Conservation (phyloP, 2,888 invertebrate genomes). For the Drosophila quinaria region DNA sequence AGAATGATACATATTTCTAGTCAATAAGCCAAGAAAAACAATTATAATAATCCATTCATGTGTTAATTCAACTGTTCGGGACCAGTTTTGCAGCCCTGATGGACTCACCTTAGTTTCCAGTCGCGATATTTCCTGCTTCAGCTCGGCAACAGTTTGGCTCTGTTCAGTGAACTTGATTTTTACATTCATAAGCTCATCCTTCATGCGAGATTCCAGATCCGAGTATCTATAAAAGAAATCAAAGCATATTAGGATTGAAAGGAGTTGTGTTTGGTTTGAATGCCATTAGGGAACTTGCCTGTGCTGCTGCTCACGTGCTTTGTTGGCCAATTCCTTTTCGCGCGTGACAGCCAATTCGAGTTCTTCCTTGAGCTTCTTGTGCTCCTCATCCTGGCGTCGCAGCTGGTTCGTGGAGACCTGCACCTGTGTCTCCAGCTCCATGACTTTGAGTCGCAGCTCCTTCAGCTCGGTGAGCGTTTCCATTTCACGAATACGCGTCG, state of each 20-base stretch:
- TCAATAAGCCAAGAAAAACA: too few species aligned
- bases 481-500: slow-evolving; percentile 96
- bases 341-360: slow-evolving; percentile 91
- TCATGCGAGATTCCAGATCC: slow-evolving; percentile 87
- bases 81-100: too few species aligned
- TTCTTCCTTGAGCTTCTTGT: slow-evolving; percentile 92
- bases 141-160: slow-evolving; percentile 96
- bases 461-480: slow-evolving; percentile 97
- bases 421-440: slow-evolving; percentile 98
- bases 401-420: slow-evolving; percentile 95
- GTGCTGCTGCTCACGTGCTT: slow-evolving; percentile 94
- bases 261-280: neutral
- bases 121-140: slow-evolving; percentile 96
- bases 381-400: slow-evolving; percentile 96
- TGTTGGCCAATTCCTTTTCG: slow-evolving; percentile 91
- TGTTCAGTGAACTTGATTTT: slow-evolving; percentile 97
- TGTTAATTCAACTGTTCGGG: too few species aligned
- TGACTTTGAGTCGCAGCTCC: slow-evolving; percentile 95
- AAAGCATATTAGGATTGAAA: neutral
- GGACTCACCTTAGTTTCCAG: slow-evolving; percentile 93
- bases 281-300: slow-evolving; percentile 86
- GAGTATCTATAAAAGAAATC: slow-evolving; percentile 80
- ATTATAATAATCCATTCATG: too few species aligned
- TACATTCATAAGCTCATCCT: slow-evolving; percentile 97
- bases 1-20: too few species aligned